phyloP scores from a whole-genome alignment of 1,140 invertebrate genomes.

The Vanessa atalanta region DNA sequence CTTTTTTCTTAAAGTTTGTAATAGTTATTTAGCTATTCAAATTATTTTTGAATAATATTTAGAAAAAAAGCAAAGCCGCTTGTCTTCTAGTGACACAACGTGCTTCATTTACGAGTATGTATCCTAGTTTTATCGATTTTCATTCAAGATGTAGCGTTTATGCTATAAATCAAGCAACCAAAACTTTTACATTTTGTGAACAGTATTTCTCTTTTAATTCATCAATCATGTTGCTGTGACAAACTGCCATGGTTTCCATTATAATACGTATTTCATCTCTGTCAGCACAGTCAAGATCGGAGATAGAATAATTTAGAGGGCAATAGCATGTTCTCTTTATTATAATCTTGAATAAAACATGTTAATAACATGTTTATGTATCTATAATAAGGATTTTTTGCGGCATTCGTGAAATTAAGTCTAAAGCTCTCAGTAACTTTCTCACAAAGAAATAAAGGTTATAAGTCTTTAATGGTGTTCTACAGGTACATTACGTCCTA shows the following conservation, averaged over 20 bases:
- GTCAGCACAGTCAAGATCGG: background rate
- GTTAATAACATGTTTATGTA: background rate
- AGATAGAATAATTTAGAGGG: constrained; percentile 7
- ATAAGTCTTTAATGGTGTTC: too few relatives aligned
- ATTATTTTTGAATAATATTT: too few relatives aligned
- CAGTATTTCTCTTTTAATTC: background rate
- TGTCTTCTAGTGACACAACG: background rate
- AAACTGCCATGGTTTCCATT: constrained; percentile 1
- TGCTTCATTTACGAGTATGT: background rate
- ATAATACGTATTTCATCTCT: constrained; percentile 6
- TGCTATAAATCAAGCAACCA: background rate
- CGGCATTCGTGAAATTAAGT: background rate
- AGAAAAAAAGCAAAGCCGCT: too few relatives aligned
- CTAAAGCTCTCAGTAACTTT: too few relatives aligned
- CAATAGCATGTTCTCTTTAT: background rate
- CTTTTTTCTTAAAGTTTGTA: too few relatives aligned
- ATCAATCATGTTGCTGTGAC: constrained; percentile 8
- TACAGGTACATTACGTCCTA: too few relatives aligned
- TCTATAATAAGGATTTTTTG: background rate
- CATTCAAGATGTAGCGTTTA: background rate
- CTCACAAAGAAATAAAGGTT: too few relatives aligned
- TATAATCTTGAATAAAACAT: background rate
- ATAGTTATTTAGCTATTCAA: too few relatives aligned
- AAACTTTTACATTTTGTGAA: background rate
- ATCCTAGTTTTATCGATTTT: background rate